Evolutionary conservation across 23 tunicate species (phyloP).

Genomic region (Halocynthia aurantium): DNA sequence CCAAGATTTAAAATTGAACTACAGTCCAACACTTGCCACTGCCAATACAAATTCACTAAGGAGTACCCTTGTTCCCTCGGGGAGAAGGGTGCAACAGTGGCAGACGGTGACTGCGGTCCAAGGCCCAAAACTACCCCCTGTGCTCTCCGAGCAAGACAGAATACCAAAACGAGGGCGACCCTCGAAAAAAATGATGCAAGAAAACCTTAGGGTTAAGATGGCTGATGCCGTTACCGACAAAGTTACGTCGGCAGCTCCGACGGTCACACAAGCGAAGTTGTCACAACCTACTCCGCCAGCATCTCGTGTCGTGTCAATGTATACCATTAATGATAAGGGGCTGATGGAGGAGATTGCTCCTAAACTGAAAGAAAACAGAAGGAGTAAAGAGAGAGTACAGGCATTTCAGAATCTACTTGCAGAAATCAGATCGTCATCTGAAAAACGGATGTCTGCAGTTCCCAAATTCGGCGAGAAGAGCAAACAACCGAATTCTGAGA

Average conservation of each 20-base stretch:
- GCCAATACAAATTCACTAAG: too few relatives aligned
- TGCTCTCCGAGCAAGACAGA: conserved; percentile 79
- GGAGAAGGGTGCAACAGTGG: conserved; percentile 30
- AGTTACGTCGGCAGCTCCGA: conserved; percentile 1
- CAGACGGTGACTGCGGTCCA: conserved; percentile 95
- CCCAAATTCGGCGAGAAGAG: conserved; percentile 46
- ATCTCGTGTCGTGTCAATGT: conserved; percentile 61
- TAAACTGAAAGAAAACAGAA: conserved; percentile 65
- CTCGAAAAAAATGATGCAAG: conserved; percentile 78
- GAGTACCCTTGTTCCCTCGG: background rate
- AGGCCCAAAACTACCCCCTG: conserved; percentile 86
- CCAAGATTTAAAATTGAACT: too few relatives aligned
- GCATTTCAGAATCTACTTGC: conserved; percentile 59
- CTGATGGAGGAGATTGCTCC: conserved; percentile 41
- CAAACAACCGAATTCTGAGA: conserved; percentile 18
- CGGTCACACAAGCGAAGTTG: background rate
- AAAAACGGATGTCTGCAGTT: conserved; percentile 35
- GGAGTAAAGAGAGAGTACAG: conserved; percentile 81
- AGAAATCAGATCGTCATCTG: conserved; percentile 67
- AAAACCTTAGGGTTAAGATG: conserved; percentile 58
- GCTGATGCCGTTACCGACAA: conserved; percentile 10
- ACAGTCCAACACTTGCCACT: too few relatives aligned
- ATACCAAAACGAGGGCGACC: conserved; percentile 95
- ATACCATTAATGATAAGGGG: conserved; percentile 80
- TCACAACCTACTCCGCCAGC: background rate